Percentiles rank a stretch among this genome's conserved stretches.
These are phyloP conservation scores for Rhabdornis inornatus DNA, from an alignment of 2,113 vertebrate genomes.

Conservation along the genomic window DNA sequence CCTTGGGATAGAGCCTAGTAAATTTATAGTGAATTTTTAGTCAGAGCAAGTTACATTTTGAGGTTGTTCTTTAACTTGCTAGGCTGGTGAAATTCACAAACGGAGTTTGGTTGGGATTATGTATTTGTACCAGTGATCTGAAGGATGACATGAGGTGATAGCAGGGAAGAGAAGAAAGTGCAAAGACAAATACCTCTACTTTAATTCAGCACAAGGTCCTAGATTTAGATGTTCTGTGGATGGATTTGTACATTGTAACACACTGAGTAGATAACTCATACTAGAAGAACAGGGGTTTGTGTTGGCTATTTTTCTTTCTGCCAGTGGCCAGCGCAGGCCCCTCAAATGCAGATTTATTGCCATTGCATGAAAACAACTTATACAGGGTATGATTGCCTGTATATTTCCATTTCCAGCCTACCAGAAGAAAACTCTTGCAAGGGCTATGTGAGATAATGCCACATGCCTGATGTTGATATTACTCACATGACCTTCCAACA, in stretches of 20 bases:
- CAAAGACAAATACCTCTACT: not conserved
- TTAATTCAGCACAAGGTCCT: not conserved
- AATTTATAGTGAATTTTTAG: not conserved
- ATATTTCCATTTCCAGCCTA: not conserved
- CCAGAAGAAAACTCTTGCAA: not conserved
- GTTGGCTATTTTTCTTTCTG: not conserved
- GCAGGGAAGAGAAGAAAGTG: not conserved
- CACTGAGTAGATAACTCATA: not conserved
- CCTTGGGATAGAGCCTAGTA: not conserved
- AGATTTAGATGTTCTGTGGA: not conserved
- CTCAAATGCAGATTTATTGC: not conserved
- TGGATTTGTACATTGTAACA: not conserved
- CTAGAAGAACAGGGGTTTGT: not conserved
- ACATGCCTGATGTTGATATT: not conserved
- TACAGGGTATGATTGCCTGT: not conserved
- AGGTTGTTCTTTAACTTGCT: not conserved
- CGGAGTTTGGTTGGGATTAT: not conserved
- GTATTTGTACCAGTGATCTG: not conserved
- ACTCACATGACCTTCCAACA: not conserved
- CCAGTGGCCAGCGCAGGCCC: not conserved
- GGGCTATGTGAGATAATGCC: not conserved
- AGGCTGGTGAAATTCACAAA: not conserved
- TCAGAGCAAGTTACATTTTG: too few relatives aligned
- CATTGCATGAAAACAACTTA: not conserved
- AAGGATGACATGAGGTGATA: not conserved